Evolutionary conservation across 2,797 vertebrate genomes (phyloP).

Genomic region (Anniella stebbinsi): DNA sequence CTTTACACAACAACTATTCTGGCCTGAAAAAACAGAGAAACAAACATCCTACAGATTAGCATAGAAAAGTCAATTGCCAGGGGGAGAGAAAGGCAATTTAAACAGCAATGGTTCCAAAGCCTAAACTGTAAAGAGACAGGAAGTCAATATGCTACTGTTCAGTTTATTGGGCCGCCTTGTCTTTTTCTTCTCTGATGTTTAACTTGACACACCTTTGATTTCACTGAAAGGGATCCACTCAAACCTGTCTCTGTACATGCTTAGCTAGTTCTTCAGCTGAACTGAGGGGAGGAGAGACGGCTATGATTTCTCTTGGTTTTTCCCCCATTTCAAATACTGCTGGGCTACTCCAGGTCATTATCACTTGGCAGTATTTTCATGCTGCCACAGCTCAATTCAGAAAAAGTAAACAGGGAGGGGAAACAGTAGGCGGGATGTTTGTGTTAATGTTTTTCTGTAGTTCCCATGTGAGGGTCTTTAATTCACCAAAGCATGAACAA

Average conservation of each 20-base stretch:
- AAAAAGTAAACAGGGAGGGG: background rate
- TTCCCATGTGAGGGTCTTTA: background rate
- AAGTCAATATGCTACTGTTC: constrained; percentile 25
- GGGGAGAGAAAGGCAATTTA: background rate
- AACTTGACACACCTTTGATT: constrained; percentile 33
- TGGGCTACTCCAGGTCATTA: constrained; percentile 53
- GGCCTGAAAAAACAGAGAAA: constrained; percentile 26
- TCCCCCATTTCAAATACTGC: constrained; percentile 46
- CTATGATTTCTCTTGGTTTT: constrained; percentile 59
- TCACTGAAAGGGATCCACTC: constrained; percentile 27
- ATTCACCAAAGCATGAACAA: background rate
- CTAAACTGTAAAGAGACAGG: constrained; percentile 50
- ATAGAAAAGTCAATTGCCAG: background rate
- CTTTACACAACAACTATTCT: constrained; percentile 27
- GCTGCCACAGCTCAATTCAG: constrained; percentile 34
- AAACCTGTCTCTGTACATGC: constrained; percentile 56
- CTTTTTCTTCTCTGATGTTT: constrained; percentile 54
- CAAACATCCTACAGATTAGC: fast-evolving
- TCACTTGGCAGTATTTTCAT: constrained; percentile 54
- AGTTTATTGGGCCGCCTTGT: constrained; percentile 44
- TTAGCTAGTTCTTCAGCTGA: background rate
- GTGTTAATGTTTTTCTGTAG: background rate
- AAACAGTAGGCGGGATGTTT: background rate
- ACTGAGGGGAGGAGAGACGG: constrained; percentile 45
- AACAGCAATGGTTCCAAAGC: constrained; percentile 45